Evolutionary conservation across 2,797 vertebrate species (phyloP), one percentile per base, ranked within the genome.

Genomic region (Syndactyla subalaris): DNA sequence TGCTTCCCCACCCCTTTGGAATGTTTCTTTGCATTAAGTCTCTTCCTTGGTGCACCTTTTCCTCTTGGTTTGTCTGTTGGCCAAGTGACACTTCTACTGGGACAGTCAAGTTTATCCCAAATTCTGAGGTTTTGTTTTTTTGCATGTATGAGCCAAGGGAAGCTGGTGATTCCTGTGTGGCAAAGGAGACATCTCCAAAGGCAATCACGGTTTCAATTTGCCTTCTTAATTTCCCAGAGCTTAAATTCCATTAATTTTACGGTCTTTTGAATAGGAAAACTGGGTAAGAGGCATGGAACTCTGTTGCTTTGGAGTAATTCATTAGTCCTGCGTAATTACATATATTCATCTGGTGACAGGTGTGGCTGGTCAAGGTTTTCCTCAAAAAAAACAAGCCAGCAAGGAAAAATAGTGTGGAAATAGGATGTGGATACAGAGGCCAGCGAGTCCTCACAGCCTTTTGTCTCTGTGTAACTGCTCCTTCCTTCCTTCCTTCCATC

Each of bases 171-270:
- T 65, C 65, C 63, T 62, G 4, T 5, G 2, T 0, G 2, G 32
- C 67, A 57, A 29, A 59, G 62, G 45, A 88, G 59, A 16, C 30
- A 3, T 14, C 4, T 20, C 73, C 0, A 4, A 62, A 43, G 61
- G 72, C n/a, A 30, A 0, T 10, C 0, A 1, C 0, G 0, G 16
- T 70, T 79, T 62, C 26, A 7, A 0, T 79, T 84, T 48, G 24
- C 26, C 46, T 43, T 71, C 57, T 30, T 67, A 2, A 30, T 52
- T 62, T 67, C 26, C 27, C 43, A 54, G 54, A 46, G 15, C 34
- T 17, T 48, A 52, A 78, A 62, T 9, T 43, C 20, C 29, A 12
- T 45, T 63, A 3, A 34, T 68, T 38, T 57, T 22, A 13, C 2
- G 3, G 9, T 36, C 7, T 29, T 63, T 46, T 39, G 26, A 36